Evolutionary conservation across 2,797 vertebrate genomes (phyloP).

Genomic region (Acipenser transmontanus): DNA sequence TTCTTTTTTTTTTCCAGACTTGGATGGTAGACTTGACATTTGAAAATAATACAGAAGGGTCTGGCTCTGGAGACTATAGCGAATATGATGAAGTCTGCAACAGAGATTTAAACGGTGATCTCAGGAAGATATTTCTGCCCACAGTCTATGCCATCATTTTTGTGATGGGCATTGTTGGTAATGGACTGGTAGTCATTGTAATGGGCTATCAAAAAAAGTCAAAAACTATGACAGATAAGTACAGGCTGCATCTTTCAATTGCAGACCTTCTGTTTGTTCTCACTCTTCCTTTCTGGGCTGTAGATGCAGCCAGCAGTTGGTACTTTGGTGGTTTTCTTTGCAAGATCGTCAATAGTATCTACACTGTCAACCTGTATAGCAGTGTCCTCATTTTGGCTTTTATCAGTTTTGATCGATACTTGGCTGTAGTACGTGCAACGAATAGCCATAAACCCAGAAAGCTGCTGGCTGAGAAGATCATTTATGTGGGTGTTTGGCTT

Average conservation of each 20-base stretch:
- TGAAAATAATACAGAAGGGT: slow-evolving; percentile 63
- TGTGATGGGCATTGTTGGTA: slow-evolving; percentile 83
- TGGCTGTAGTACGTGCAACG: slow-evolving; percentile 89
- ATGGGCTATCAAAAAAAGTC: slow-evolving; percentile 95
- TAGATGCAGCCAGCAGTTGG: slow-evolving; percentile 81
- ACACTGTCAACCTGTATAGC: slow-evolving; percentile 93
- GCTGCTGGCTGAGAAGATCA: slow-evolving; percentile 76
- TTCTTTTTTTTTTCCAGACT: slow-evolving; percentile 29
- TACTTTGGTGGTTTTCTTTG: slow-evolving; percentile 82
- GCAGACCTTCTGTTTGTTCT: slow-evolving; percentile 91
- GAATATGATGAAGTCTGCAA: slow-evolving; percentile 57
- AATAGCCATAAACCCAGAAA: slow-evolving; percentile 82
- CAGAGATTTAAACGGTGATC: slow-evolving; percentile 51
- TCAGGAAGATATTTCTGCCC: slow-evolving; percentile 84
- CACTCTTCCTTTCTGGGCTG: slow-evolving; percentile 93
- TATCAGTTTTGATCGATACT: slow-evolving; percentile 90
- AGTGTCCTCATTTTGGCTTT: slow-evolving; percentile 94
- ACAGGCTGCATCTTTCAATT: slow-evolving; percentile 89
- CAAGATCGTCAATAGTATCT: slow-evolving; percentile 85
- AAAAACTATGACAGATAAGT: slow-evolving; percentile 93
- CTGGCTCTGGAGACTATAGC: slow-evolving; percentile 64
- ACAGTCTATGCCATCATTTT: slow-evolving; percentile 87
- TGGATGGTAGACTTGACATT: slow-evolving; percentile 35
- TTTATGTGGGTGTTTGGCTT: slow-evolving; percentile 89
- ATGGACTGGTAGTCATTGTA: slow-evolving; percentile 86